Base-by-base conservation (phyloP, 2,888 invertebrate species). In the Orthonychiurus folsomi region DNA sequence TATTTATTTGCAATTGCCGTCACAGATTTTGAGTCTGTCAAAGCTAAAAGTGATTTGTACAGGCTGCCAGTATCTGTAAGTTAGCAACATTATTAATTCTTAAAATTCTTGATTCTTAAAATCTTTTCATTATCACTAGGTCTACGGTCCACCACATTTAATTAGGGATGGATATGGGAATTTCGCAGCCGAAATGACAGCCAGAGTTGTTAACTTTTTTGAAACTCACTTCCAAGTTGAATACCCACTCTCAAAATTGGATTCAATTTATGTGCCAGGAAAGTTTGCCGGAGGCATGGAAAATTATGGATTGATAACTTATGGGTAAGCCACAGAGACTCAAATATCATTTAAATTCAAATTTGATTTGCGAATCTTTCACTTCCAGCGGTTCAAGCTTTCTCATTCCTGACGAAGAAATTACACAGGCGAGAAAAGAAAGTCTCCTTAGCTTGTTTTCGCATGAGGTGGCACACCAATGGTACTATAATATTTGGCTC, bases 241-340 rank as follows among this genome's bases (percentile, higher is more conserved):
- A 18, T 65, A 68, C 25, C 54, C 57, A 24, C 60, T 63, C 62
- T 62, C 63, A 1, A 68, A 68, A 57, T 26, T 66, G 18, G 68
- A 68, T 37, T 65, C 64, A 2, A 63, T 66, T 23, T 62, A 53
- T 9, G 64, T 68, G 1, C 66, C 66, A 1, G 56, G 55, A 24
- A 64, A 64, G n/a, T 61, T 54, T 18, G 55, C 63, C 12, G 66
- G 68, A 18, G 68, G 64, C 18, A 68, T 68, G 68, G 63, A 68
- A 59, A 68, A 68, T 28, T 66, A 63, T 26, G 68, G 68, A 3
- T 55, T 68, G 12, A 59, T 66, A 23, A 68, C 68, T 21, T 68
- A 68, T 47, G 65, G 65, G 62, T n/a, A n/a, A n/a, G n/a, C n/a
- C n/a, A n/a, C n/a, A n/a, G n/a, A n/a, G n/a, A n/a, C n/a, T n/a